Percentiles rank a stretch among this genome's conserved stretches.
Evolutionary conservation across 1,140 invertebrate species (phyloP).

Genomic region (Chironomus striatipennis): DNA sequence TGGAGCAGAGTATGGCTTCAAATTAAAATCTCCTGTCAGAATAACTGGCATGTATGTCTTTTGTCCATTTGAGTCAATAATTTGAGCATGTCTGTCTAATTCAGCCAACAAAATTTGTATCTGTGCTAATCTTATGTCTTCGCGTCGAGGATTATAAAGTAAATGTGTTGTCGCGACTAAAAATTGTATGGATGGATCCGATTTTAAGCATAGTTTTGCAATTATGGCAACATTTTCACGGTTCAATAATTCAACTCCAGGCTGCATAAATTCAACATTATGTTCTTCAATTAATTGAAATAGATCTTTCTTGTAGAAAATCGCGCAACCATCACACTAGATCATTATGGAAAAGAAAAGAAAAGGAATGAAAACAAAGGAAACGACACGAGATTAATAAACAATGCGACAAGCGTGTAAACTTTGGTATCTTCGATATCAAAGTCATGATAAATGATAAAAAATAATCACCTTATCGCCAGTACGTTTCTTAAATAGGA

Average conservation of each 20-base stretch:
- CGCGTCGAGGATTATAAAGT: constrained; percentile 81
- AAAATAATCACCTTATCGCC: constrained; percentile 40
- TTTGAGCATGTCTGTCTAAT: constrained; percentile 52
- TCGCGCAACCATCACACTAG: constrained; percentile 73
- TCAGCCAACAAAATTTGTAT: constrained; percentile 69
- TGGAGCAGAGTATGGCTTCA: constrained; percentile 58
- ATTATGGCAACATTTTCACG: constrained; percentile 83
- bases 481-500: constrained; percentile 66
- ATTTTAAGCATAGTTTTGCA: constrained; percentile 55
- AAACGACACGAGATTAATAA: not conserved
- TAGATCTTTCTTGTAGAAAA: constrained; percentile 58
- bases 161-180: constrained; percentile 88
- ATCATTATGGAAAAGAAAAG: not conserved
- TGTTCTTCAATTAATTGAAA: constrained; percentile 54
- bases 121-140: constrained; percentile 84
- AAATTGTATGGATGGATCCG: constrained; percentile 44
- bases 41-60: constrained; percentile 62
- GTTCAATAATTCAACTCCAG: constrained; percentile 51
- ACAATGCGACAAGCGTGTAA: not conserved
- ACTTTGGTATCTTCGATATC: not conserved
- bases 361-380: not conserved
- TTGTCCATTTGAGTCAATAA: constrained; percentile 26
- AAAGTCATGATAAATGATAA: not conserved
- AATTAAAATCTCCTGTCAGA: constrained; percentile 86
- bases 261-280: constrained; percentile 52